Percentiles rank a stretch among this genome's conserved stretches.
Evolutionary conservation across 1,140 invertebrate species (phyloP).

Genomic region (Meloidogyne chitwoodi): DNA sequence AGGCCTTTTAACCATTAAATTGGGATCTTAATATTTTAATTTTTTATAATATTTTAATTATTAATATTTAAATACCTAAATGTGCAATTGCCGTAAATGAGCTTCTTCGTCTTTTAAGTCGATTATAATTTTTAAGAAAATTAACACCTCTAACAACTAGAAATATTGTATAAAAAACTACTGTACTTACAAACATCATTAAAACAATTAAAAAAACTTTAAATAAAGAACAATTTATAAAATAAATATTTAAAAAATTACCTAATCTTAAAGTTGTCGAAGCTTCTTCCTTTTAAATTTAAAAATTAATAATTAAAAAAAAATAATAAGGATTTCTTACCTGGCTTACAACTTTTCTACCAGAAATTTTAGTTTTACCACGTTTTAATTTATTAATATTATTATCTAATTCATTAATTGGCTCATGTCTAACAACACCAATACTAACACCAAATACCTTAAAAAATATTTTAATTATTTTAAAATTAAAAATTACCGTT

Average conservation of each 20-base stretch:
- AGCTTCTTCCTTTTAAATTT: conserved; percentile 27
- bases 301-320: neutral
- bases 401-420: neutral
- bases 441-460: conserved; percentile 31
- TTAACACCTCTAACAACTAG: conserved; percentile 30
- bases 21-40: neutral
- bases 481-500: conserved; percentile 19
- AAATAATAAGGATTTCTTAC: neutral
- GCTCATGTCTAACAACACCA: conserved; percentile 19
- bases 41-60: neutral
- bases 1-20: conserved; percentile 4
- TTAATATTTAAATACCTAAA: conserved; percentile 18
- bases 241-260: neutral
- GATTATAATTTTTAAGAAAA: conserved; percentile 23
- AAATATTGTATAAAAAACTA: conserved; percentile 43
- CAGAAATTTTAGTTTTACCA: neutral
- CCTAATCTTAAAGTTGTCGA: conserved; percentile 30
- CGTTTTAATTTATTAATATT: neutral
- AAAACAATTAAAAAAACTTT: conserved; percentile 35
- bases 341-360: neutral
- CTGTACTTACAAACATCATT: conserved; percentile 31
- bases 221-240: neutral
- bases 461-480: neutral
- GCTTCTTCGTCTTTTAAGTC: conserved; percentile 26
- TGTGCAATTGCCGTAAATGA: conserved; percentile 35